Evolutionary conservation across 2,888 invertebrate species (phyloP), one percentile per base, ranked within the genome.

Genomic region (Dicyrtoma fusca): DNA sequence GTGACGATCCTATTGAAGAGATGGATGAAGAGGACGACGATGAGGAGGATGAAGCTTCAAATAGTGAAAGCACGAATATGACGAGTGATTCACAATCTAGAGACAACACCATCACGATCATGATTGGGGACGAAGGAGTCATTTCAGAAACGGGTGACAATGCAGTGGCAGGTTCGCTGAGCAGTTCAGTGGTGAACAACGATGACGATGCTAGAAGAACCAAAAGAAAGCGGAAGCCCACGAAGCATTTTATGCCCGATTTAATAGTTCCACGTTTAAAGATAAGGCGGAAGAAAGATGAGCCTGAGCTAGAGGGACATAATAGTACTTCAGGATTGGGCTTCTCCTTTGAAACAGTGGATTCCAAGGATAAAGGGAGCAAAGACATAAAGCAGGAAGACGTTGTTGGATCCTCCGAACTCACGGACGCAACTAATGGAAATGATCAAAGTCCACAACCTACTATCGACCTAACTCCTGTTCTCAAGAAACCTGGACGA

Each of bases 41-140:
- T 81, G 82, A 23, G 79, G 82, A 76, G 83, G 10, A 85, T 85
- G 90, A 90, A 82, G 90, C 90, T 82, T 90, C 90, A 81, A 90
- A 90, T 5, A 88, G 90, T 76, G 90, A 90, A 90, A 90, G 90
- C 85, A 34, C 34, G 23, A 90, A 90, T 82, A 87, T 83, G 42
- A 82, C 86, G 75, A 86, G 42, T 45, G 74, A 73, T 14, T 10
- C 44, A 25, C 11, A 17, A 19, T 19, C 47, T 17, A 25, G 45
- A 8, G 34, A 26, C 21, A 71, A 61, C n/a, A 71, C 64, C 10
- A 71, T 71, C 13, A 71, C 71, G 0, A 71, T 71, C 11, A 63
- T 34, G 19, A 64, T 71, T 23, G 71, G 71, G 3, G 71, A 71
- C 21, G n/a, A 71, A 17, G 71, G 71, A 23, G 71, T 71, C 10